A percentile compares a stretch with the other conserved stretches of the same genome.
phyloP scores from a whole-genome alignment of 2,797 vertebrate species.

The Argyrosomus regius region DNA sequence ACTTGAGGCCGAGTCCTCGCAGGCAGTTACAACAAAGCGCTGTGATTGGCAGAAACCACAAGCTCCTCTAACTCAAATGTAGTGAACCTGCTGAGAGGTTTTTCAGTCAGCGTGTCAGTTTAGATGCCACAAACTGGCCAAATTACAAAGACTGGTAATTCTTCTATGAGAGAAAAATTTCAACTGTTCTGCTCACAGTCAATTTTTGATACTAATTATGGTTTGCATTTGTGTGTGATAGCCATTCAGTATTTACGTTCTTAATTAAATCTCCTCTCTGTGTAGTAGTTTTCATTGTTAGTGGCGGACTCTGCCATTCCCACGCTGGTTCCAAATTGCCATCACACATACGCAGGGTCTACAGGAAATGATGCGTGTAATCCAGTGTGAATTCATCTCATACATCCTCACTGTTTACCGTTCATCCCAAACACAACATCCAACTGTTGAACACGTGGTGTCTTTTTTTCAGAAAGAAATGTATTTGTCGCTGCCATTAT shows the following conservation, averaged over 20 bases:
- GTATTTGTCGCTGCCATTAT: too few relatives aligned
- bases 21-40: constrained; percentile 45
- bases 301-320: too few relatives aligned
- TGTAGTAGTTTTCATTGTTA: too few relatives aligned
- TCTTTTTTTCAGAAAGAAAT: too few relatives aligned
- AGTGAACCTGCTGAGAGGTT: constrained; percentile 42
- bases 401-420: too few relatives aligned
- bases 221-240: not conserved
- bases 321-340: too few relatives aligned
- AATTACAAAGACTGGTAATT: constrained; percentile 10
- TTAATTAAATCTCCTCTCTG: too few relatives aligned
- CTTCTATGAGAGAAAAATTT: not conserved
- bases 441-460: too few relatives aligned
- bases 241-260: not conserved
- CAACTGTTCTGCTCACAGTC: not conserved
- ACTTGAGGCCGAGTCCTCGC: constrained; percentile 25
- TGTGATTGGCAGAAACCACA: constrained; percentile 38
- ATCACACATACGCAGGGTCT: too few relatives aligned
- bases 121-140: constrained; percentile 29
- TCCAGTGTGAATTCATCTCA: too few relatives aligned
- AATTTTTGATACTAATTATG: not conserved
- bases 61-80: constrained; percentile 13
- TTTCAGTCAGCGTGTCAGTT: constrained; percentile 44
- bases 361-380: too few relatives aligned
- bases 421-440: too few relatives aligned